Evolutionary conservation across 2,113 vertebrate genomes (phyloP).

Genomic region (Orthonyx spaldingii): DNA sequence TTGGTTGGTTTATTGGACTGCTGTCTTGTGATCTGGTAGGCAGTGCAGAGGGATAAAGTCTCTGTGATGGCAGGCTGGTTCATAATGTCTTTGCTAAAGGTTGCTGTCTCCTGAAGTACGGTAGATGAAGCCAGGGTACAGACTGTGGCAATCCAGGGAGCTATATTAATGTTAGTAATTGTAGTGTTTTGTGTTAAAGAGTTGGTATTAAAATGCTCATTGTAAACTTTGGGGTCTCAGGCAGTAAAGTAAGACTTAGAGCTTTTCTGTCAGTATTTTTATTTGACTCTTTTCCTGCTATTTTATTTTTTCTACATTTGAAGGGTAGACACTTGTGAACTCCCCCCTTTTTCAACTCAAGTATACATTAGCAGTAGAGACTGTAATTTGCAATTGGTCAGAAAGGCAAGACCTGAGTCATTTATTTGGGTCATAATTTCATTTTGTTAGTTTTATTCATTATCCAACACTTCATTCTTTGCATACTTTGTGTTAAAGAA

Average conservation of each 20-base stretch:
- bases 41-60: not conserved
- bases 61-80: not conserved
- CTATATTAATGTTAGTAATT: not conserved
- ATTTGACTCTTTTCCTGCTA: not conserved
- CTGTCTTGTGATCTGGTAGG: not conserved
- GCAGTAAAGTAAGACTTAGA: not conserved
- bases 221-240: not conserved
- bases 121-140: not conserved
- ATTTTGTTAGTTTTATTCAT: not conserved
- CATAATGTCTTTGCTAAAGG: not conserved
- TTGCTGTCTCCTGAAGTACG: not conserved
- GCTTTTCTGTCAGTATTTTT: not conserved
- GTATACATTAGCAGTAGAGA: not conserved
- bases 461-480: not conserved
- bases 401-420: not conserved
- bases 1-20: not conserved
- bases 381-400: not conserved
- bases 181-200: not conserved
- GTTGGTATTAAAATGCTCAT: not conserved
- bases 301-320: not conserved
- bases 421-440: not conserved
- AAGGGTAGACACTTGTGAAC: not conserved
- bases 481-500: not conserved
- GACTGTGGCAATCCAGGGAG: not conserved
- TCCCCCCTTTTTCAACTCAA: not conserved